Percentiles rank a stretch among this genome's conserved stretches.
Evolutionary conservation across 2,797 vertebrate genomes (phyloP).

Genomic region (Pangasius larnaudii): DNA sequence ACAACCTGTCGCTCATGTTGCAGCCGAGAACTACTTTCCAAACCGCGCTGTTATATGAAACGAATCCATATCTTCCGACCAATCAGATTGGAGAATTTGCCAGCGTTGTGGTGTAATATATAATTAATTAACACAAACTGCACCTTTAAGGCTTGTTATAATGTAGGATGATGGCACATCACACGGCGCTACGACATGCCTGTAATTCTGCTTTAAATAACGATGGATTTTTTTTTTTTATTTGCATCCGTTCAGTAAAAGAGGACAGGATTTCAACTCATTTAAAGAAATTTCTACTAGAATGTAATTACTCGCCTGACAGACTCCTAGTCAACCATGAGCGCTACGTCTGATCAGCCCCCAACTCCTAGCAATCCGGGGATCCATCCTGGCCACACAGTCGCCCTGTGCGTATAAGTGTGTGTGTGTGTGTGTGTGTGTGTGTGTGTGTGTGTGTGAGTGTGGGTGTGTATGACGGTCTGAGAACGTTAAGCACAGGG

Average conservation of each 20-base stretch:
- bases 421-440: slow-evolving; percentile 2
- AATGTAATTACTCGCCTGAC: not conserved
- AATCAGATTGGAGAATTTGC: not conserved
- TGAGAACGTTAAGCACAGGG: slow-evolving; percentile 27
- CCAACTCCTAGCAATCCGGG: not conserved
- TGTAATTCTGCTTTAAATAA: not conserved
- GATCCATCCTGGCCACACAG: not conserved
- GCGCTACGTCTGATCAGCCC: not conserved
- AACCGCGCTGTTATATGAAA: not conserved
- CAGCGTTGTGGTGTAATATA: not conserved
- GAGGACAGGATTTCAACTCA: not conserved
- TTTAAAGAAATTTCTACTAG: not conserved
- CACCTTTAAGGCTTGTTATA: not conserved
- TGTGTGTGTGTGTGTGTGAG: not conserved
- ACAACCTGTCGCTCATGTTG: no score
- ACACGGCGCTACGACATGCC: not conserved
- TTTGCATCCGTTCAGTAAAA: not conserved
- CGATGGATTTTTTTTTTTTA: not conserved
- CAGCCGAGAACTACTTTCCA: no score
- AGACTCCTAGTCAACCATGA: not conserved
- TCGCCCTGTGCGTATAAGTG: not conserved
- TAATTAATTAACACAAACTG: not conserved
- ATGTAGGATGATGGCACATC: not conserved
- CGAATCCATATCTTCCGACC: not conserved
- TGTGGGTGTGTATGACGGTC: not conserved